Base-by-base conservation (phyloP, 2,888 invertebrate species). In the Phlogophora meticulosa region DNA sequence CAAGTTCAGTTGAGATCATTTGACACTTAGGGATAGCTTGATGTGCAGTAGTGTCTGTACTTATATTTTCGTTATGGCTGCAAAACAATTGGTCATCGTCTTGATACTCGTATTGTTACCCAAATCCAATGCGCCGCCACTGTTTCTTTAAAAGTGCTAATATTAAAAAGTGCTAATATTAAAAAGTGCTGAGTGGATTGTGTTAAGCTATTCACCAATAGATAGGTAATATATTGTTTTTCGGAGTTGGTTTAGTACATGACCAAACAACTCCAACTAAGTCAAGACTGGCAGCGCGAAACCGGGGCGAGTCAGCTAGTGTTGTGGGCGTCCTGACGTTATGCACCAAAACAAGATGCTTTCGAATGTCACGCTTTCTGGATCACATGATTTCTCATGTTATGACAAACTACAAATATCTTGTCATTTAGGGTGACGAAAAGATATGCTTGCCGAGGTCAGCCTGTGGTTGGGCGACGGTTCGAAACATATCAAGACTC, bases 311-410 rank as follows among this genome's bases (percentile, higher is more conserved):
- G n/a, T 46, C 17, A 34, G 46, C n/a, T 24, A 40, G 15, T 32
- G 1, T 43, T n/a, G 38, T 51, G 24, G 38, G 49, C 36, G 72
- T 22, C 42, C 36, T 60, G 42, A 71, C 71, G 49, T 62, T 51
- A 72, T 45, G 32, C 32, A 61, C 10, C 13, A 45, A 51, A 43
- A 45, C 42, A n/a, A 49, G 10, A 49, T 22, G 42, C 17, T 60
- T 48, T 36, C 7, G 34, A 58, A 58, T 43, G 17, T 45, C 15
- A 58, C n/a, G 22, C 2, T 38, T 49, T 60, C 20, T 22, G 1
- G 1, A 34, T 55, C n/a, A n/a, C 7, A 17, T 13, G 22, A 0
- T 38, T 55, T 59, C 57, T 28, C 28, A 28, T 28, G 5, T 20
- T 20, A 15, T 15, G 20, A 11, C 1, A 48, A 34, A 15, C 20